These are phyloP conservation scores for Tupaia tana DNA, from an alignment of 2,113 vertebrate species.

Conservation along the genomic window DNA sequence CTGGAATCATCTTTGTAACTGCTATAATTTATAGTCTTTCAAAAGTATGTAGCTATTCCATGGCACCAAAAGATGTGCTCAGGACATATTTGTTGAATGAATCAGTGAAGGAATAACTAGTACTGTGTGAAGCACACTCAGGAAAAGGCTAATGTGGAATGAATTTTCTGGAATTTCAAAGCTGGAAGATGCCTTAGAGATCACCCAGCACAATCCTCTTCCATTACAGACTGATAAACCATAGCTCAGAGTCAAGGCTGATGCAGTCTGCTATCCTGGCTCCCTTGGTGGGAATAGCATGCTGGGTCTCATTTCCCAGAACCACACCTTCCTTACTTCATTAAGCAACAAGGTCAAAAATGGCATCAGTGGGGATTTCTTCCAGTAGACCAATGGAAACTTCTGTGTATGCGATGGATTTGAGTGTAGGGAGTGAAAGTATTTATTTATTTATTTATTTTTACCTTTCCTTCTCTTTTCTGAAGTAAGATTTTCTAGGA, in stretches of 20 bases:
- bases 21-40: neutral
- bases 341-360: neutral
- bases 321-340: neutral
- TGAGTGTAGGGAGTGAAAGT: constrained; percentile 48
- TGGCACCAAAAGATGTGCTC: neutral
- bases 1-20: neutral
- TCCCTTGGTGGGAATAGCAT: neutral
- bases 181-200: neutral
- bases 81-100: neutral
- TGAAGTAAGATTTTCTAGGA: constrained; percentile 84
- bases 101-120: neutral
- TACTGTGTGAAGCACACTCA: neutral
- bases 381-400: neutral
- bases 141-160: neutral
- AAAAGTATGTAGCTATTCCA: too few species aligned
- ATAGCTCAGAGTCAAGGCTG: neutral
- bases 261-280: accelerated
- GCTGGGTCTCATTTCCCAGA: accelerated
- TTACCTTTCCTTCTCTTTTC: constrained; percentile 60
- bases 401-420: constrained; percentile 65
- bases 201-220: neutral
- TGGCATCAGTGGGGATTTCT: neutral
- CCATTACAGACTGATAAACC: neutral
- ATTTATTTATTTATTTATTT: too few species aligned
- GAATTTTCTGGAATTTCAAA: neutral